Conservation (phyloP, 2,797 vertebrate species). For the Serranus cabrilla region DNA sequence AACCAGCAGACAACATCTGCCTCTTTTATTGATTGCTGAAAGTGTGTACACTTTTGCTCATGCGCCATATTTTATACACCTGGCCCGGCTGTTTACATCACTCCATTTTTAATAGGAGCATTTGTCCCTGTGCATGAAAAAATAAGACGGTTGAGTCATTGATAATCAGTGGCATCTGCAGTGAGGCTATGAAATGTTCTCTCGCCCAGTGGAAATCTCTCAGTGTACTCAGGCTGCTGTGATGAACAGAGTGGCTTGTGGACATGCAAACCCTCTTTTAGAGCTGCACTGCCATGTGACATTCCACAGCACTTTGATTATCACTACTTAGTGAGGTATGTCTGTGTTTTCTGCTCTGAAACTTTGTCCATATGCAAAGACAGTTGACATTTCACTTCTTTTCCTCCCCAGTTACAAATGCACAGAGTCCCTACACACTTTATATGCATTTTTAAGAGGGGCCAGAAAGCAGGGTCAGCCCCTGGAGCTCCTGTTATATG, state of each 20-base stretch:
- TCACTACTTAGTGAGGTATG: conserved; percentile 15
- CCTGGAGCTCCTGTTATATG: not conserved
- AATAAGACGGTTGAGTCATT: not conserved
- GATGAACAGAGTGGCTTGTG: conserved; percentile 14
- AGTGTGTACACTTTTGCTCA: not conserved
- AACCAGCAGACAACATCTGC: not conserved
- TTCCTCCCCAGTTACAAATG: not conserved
- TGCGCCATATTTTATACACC: not conserved
- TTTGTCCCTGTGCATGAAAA: not conserved
- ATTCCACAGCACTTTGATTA: conserved; percentile 48
- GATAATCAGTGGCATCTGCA: conserved; percentile 7
- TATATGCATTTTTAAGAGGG: conserved; percentile 10
- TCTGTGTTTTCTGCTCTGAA: conserved; percentile 10
- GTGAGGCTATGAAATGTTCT: not conserved
- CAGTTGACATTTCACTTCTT: not conserved
- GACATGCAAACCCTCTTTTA: not conserved
- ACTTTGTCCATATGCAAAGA: not conserved
- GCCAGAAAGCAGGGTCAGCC: conserved; percentile 9
- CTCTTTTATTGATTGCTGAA: too few relatives aligned
- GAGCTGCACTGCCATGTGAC: conserved; percentile 16
- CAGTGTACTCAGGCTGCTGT: not conserved
- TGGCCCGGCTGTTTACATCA: not conserved
- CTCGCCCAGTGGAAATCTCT: not conserved
- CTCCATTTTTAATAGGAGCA: not conserved
- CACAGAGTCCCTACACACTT: not conserved